These are phyloP conservation scores for Pseudoips prasinana DNA, from an alignment of 2,888 invertebrate species.

Conservation along the genomic window DNA sequence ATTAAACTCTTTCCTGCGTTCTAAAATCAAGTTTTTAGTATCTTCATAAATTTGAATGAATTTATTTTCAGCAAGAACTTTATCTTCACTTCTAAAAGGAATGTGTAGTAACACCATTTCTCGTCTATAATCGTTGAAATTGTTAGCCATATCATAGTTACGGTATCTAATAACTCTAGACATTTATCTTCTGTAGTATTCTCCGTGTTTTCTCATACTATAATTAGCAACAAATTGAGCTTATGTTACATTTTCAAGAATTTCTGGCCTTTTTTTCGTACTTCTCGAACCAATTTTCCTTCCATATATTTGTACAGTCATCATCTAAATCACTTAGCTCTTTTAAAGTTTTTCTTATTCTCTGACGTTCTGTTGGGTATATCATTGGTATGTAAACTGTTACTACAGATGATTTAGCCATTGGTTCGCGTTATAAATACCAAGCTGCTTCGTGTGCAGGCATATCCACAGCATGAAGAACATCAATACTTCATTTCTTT, in stretches of 20 bases:
- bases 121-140: slow-evolving; percentile 45
- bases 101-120: slow-evolving; percentile 49
- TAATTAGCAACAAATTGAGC: slow-evolving; percentile 54
- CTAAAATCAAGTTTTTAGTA: slow-evolving; percentile 33
- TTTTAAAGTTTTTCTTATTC: slow-evolving; percentile 28
- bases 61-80: slow-evolving; percentile 45
- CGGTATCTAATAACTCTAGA: slow-evolving; percentile 45
- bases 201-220: slow-evolving; percentile 23
- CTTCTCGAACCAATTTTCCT: no score
- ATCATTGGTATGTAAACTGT: slow-evolving; percentile 49
- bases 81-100: slow-evolving; percentile 49
- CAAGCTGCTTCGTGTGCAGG: slow-evolving; percentile 61
- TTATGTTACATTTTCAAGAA: slow-evolving; percentile 41
- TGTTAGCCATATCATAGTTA: slow-evolving; percentile 45
- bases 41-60: slow-evolving; percentile 43
- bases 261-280: slow-evolving; percentile 53
- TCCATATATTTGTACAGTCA: slow-evolving; percentile 39
- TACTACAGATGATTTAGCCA: slow-evolving; percentile 43
- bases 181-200: slow-evolving; percentile 25
- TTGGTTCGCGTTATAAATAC: slow-evolving; percentile 58
- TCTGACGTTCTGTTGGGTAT: slow-evolving; percentile 51
- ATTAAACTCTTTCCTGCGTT: slow-evolving; percentile 32
- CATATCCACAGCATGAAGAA: slow-evolving; percentile 53
- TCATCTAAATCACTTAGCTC: slow-evolving; percentile 32
- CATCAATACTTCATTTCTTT: slow-evolving; percentile 30